Evolutionary conservation across 2,888 invertebrate species (phyloP).

Genomic region (Salticus scenicus): DNA sequence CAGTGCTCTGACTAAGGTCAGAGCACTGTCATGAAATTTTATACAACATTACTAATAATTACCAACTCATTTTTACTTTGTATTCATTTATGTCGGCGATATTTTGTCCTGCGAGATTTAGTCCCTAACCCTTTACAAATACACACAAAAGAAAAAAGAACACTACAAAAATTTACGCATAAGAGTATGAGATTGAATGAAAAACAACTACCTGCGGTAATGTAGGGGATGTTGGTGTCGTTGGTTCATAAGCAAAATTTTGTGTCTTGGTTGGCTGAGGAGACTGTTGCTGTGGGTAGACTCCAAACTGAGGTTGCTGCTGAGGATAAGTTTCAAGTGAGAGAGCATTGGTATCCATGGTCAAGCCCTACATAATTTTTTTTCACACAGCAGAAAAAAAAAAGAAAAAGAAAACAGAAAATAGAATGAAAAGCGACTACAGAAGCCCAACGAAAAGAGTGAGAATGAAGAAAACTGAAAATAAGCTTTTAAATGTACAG

Average conservation of each 20-base stretch:
- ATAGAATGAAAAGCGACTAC: slow-evolving; percentile 66
- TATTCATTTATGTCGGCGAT: no score
- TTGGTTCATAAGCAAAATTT: slow-evolving; percentile 59
- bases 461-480: slow-evolving; percentile 41
- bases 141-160: no score
- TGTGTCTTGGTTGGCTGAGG: slow-evolving; percentile 46
- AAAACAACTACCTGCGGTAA: slow-evolving; percentile 59
- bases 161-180: no score
- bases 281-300: slow-evolving; percentile 56
- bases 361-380: slow-evolving; percentile 71
- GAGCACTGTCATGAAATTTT: no score
- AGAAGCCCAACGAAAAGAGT: slow-evolving; percentile 53
- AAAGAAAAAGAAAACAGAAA: slow-evolving; percentile 54
- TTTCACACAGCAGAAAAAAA: slow-evolving; percentile 49
- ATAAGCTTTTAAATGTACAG: slow-evolving; percentile 6
- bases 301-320: slow-evolving; percentile 71
- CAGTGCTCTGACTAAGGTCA: no score
- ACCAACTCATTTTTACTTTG: no score
- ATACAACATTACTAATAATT: no score
- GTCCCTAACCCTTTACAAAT: no score
- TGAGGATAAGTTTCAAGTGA: slow-evolving; percentile 71
- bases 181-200: no score
- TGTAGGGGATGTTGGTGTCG: slow-evolving; percentile 66
- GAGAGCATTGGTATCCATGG: slow-evolving; percentile 72
- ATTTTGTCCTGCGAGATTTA: no score